Evolutionary conservation across 2,797 vertebrate species (phyloP).

Genomic region (Muscicapa striata): DNA sequence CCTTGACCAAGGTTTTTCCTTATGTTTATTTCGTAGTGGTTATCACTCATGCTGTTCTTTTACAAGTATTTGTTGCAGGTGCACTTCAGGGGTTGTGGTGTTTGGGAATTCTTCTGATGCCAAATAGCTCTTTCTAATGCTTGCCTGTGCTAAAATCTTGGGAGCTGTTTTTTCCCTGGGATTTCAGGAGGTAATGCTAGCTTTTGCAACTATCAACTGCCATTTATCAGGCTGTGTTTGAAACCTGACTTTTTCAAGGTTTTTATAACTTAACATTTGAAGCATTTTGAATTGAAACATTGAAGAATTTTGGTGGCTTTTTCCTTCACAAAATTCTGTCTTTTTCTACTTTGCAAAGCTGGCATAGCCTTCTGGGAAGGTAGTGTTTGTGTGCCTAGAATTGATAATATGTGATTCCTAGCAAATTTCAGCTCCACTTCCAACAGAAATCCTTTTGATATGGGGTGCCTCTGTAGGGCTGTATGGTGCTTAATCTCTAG

Average conservation of each 20-base stretch:
- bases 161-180: background rate
- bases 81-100: background rate
- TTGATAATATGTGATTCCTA: background rate
- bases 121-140: background rate
- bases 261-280: background rate
- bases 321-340: background rate
- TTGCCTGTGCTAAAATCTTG: background rate
- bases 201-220: background rate
- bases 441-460: background rate
- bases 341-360: background rate
- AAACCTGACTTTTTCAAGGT: background rate
- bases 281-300: background rate
- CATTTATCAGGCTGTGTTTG: background rate
- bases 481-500: background rate
- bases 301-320: background rate
- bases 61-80: background rate
- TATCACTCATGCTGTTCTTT: background rate
- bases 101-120: background rate
- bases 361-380: background rate
- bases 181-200: background rate
- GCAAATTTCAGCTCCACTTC: background rate
- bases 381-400: background rate
- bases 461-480: background rate
- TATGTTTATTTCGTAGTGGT: background rate
- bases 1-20: background rate